Evolutionary conservation across 2,888 invertebrate species (phyloP), one percentile per base, ranked within the genome.

Genomic region (Idaea straminata): DNA sequence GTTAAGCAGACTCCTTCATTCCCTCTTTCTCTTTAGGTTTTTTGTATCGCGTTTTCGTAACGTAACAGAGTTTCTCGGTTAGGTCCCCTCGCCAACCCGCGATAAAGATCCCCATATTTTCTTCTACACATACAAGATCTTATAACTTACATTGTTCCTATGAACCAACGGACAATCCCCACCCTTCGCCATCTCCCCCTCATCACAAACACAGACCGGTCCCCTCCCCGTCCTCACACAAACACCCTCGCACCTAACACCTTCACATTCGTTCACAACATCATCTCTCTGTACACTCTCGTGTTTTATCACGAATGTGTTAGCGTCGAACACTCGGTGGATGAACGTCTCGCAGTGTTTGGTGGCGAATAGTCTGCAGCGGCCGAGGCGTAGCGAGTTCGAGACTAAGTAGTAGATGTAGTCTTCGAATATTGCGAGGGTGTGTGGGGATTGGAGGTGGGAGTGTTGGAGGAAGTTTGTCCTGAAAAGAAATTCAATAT

Each of bases 391-490:
- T 61, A 93, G 94, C 0, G 93, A 84, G 62, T 93, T 93, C 0
- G 91, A 88, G 5, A 91, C 93, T 0, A 95, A 84, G 93, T 96
- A 97, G 84, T 96, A 98, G 0, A 98, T 87, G 71, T 95, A 92
- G 82, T 96, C 96, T 81, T 97, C 97, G 82, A 95, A 96, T 60
- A 97, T 89, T 5, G 94, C 94, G 34, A 98, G 83, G 0, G 95
- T 95, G 60, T 94, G 93, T 0, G 97, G 96, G 57, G 94, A 92
- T 63, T 87, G 82, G 0, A 94, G 82, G 0, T 93, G 83, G 0
- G 87, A 82, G 35, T 91, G 86, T 68, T 88, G 87, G 57, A 94
- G 75, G 57, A 94, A 78, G 0, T 85, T 83, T 71, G 81, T 87
- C 34, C 94, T 90, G 78, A 0, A 78, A 79, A 62, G 60, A 59